Evolutionary conservation across 1,140 invertebrate genomes (phyloP).

Genomic region (Mercenaria mercenaria): DNA sequence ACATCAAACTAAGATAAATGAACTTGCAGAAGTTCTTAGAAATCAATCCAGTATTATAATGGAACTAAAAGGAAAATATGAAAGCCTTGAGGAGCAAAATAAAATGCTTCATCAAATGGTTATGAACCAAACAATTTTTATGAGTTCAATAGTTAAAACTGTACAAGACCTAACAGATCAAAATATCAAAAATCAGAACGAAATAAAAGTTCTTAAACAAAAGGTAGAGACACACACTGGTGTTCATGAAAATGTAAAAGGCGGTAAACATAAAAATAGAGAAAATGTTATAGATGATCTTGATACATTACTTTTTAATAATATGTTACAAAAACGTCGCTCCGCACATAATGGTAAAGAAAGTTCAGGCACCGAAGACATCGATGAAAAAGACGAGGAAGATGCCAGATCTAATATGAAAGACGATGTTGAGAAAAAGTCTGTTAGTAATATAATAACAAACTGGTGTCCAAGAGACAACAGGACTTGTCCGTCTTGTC

Average conservation of each 20-base stretch:
- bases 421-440: background rate
- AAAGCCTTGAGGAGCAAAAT: conserved; percentile 79
- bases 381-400: background rate
- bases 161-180: conserved; percentile 78
- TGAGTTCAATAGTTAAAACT: conserved; percentile 76
- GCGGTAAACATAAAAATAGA: background rate
- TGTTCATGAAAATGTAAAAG: background rate
- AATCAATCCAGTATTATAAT: conserved; percentile 75
- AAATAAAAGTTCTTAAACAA: conserved; percentile 68
- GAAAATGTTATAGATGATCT: conserved; percentile 40
- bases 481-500: conserved; percentile 33
- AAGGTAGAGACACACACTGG: conserved; percentile 44
- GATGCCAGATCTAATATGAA: background rate
- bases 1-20: conserved; percentile 75
- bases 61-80: conserved; percentile 71
- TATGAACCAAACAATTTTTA: conserved; percentile 79
- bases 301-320: conserved; percentile 23
- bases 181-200: conserved; percentile 70
- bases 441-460: background rate
- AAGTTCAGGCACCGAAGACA: background rate
- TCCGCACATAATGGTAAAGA: background rate
- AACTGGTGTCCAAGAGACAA: conserved; percentile 34
- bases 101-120: conserved; percentile 78
- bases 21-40: conserved; percentile 72
- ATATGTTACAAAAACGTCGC: background rate